Evolutionary conservation across 2,113 vertebrate genomes (phyloP).

Genomic region (Euleptes europaea): DNA sequence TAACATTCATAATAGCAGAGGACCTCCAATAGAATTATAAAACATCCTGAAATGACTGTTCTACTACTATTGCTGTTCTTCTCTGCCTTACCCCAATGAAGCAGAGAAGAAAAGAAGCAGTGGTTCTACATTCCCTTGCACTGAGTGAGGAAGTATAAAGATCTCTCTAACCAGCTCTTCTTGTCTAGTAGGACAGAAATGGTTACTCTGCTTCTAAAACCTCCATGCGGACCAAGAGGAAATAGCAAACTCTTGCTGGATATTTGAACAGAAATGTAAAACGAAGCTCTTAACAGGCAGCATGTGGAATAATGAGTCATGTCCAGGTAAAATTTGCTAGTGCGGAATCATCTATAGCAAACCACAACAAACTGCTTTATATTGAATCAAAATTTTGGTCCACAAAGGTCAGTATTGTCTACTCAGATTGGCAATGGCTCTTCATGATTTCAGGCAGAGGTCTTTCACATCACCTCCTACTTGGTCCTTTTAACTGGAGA

Average conservation of each 20-base stretch:
- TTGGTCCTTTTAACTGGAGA: too few relatives aligned
- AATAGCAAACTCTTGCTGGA: background rate
- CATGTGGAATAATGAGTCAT: background rate
- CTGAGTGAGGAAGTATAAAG: background rate
- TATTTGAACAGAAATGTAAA: background rate
- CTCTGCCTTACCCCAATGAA: background rate
- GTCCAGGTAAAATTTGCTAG: background rate
- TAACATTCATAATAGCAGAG: constrained; percentile 4
- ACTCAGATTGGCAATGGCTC: too few relatives aligned
- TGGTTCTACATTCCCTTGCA: background rate
- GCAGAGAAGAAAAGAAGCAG: background rate
- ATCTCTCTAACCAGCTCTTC: background rate
- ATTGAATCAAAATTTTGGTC: too few relatives aligned
- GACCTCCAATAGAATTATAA: constrained; percentile 5
- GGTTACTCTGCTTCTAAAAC: background rate
- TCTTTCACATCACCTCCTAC: too few relatives aligned
- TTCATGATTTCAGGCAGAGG: too few relatives aligned
- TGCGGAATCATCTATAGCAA: background rate
- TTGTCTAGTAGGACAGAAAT: background rate
- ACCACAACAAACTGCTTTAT: background rate
- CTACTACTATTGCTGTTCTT: background rate
- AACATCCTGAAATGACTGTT: background rate
- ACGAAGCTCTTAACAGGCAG: background rate
- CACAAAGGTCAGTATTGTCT: too few relatives aligned
- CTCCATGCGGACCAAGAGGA: background rate